These are phyloP conservation scores for Halesus radiatus DNA, from an alignment of 1,140 invertebrate genomes.

Conservation along the genomic window DNA sequence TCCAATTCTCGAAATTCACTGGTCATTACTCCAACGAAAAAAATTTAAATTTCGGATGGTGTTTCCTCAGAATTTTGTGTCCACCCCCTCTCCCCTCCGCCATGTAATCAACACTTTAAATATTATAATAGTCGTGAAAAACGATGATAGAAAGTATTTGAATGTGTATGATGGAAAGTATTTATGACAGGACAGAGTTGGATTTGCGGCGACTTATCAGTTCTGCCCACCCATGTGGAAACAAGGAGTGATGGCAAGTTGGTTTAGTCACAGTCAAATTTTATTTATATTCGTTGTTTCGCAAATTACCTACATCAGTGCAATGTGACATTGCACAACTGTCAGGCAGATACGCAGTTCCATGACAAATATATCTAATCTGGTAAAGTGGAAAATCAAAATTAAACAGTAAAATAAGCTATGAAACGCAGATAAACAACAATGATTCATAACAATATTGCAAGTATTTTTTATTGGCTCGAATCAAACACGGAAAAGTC, in stretches of 20 bases:
- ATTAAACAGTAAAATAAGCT: neutral
- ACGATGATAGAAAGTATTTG: too few relatives aligned
- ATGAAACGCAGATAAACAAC: neutral
- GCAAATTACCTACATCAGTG: neutral
- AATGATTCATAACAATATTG: neutral
- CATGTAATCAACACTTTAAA: too few relatives aligned
- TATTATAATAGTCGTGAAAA: too few relatives aligned
- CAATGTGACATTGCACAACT: neutral
- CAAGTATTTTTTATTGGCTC: neutral
- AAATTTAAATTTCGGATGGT: too few relatives aligned
- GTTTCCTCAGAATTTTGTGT: too few relatives aligned
- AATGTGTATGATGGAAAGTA: too few relatives aligned
- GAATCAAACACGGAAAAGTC: neutral
- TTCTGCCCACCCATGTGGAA: neutral
- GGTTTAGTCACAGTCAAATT: neutral
- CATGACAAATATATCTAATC: neutral
- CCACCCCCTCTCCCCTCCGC: too few relatives aligned
- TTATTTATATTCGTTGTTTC: neutral
- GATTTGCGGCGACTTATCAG: neutral
- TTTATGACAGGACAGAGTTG: too few relatives aligned
- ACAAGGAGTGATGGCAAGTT: neutral
- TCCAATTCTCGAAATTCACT: too few relatives aligned
- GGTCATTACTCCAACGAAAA: too few relatives aligned
- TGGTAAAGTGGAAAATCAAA: neutral
- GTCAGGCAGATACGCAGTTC: neutral